A percentile compares a stretch with the other conserved stretches of the same genome.
These are phyloP conservation scores for Lithophane leautieri DNA, from an alignment of 2,888 invertebrate genomes.

Conservation along the genomic window DNA sequence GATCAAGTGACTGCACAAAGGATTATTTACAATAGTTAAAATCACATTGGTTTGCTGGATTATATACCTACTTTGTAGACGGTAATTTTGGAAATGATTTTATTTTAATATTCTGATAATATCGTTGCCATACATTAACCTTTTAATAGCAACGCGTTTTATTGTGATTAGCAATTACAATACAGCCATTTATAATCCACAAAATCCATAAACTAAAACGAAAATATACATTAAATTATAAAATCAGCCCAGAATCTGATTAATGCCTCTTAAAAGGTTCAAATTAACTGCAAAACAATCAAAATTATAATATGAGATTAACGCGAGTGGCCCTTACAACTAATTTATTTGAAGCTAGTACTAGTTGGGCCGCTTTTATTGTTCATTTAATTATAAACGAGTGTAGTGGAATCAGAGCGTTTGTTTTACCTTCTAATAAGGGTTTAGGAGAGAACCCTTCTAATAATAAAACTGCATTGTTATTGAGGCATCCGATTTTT, in stretches of 20 bases:
- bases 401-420: constrained; percentile 32
- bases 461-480: constrained; percentile 47
- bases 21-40: not conserved
- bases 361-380: constrained; percentile 49
- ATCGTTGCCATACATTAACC: not conserved
- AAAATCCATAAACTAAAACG: constrained; percentile 28
- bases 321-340: constrained; percentile 41
- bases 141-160: not conserved
- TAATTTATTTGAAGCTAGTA: constrained; percentile 45
- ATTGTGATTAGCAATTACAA: not conserved
- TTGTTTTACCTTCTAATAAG: constrained; percentile 48
- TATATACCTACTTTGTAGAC: not conserved
- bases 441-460: constrained; percentile 30
- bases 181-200: not conserved
- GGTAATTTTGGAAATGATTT: not conserved
- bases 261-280: constrained; percentile 41
- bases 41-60: not conserved
- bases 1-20: not conserved
- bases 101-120: not conserved
- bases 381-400: constrained; percentile 55
- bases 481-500: not conserved
- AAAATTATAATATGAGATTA: constrained; percentile 59
- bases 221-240: constrained; percentile 27
- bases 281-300: constrained; percentile 52
- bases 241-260: constrained; percentile 46